Base-by-base conservation (phyloP, 2,113 vertebrate genomes). In the Empidonax traillii region DNA sequence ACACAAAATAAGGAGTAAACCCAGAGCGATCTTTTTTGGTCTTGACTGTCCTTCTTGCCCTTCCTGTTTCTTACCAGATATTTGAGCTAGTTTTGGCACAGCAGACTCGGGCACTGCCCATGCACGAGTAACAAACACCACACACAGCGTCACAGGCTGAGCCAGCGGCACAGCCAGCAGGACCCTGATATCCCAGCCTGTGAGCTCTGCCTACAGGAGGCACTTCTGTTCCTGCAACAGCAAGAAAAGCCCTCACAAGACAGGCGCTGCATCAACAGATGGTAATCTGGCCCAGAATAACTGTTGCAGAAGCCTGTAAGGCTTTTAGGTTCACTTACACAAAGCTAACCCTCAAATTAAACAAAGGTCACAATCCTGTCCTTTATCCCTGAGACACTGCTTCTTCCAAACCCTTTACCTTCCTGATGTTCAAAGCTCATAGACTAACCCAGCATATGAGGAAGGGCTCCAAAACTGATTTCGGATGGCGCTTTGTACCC, bases 121-220 rank as follows among this genome's bases (percentile, higher is more conserved):
- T 59, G 10, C 47, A 78, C 1, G 1, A 77, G 15, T 12, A 35
- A 43, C 2, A 3, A 74, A 1, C 56, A 30, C 30, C 2, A 2
- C 17, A 17, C 1, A 0, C 75, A 25, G 39, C 18, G 31, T 3
- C 41, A n/a, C 28, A 8, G 37, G 52, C 77, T 62, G 66, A 87
- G 39, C 35, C 76, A 41, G n/a, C 0, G 11, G 73, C 33, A 66
- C 55, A 74, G 51, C 46, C 61, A 58, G 51, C 28, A 33, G 65
- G 23, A 87, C 6, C 15, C 75, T 1, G 10, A 59, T 4, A 51
- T 5, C 16, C 18, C 71, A 47, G 35, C 24, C 56, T 12, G 33
- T 0, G 0, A 72, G 41, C 20, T 35, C 67, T 79, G 71, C 55
- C 68, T 31, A 4, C 0, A 0, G 17, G 25, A 53, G 37, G 25